Base-by-base conservation (phyloP, 2,888 invertebrate genomes). In the Scotopteryx bipunctaria region DNA sequence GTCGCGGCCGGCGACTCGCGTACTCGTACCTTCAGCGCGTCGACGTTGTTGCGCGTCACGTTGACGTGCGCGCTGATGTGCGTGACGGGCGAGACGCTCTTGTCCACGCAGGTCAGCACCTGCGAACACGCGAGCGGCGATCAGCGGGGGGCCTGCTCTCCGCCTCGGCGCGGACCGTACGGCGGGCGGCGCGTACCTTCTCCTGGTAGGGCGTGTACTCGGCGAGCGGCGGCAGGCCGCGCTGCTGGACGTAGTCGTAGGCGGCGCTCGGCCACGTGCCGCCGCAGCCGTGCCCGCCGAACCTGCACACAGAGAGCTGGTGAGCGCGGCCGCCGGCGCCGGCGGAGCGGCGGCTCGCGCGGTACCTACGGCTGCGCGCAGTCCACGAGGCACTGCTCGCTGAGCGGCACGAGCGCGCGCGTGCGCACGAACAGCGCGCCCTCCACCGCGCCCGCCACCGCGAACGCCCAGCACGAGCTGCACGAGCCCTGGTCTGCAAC, bases 401-500 rank as follows among this genome's bases (percentile, higher is more conserved):
- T 82, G 51, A 89, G 81, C 45, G 79, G 64, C 62, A 81, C 78
- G 43, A 87, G 78, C 38, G 67, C 70, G 46, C 77, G 71, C 46
- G 81, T 80, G 59, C 69, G 66, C 55, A 72, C 61, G 72, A 78
- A 86, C 63, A 86, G 73, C 52, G 87, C 88, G 51, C 88, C 86
- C 64, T 89, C 89, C 61, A 87, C 83, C 19, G 89, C 80, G 40
- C 82, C 89, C 42, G 78, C 64, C 58, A 86, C 86, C 14, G 89
- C 81, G 67, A 86, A 83, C 50, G 89, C 89, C 89, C 89, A 89
- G 72, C 89, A 89, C 55, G 87, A 83, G 19, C 59, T 31, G 64
- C 89, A 88, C 25, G 53, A 36, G 11, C 72, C 75, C 58, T 89
- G 89, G 64, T 67, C 88, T 88, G 73, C 11, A 59, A 54, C 23